Base-by-base conservation (phyloP, 1,140 invertebrate species). In the Lanistes nyassanus region DNA sequence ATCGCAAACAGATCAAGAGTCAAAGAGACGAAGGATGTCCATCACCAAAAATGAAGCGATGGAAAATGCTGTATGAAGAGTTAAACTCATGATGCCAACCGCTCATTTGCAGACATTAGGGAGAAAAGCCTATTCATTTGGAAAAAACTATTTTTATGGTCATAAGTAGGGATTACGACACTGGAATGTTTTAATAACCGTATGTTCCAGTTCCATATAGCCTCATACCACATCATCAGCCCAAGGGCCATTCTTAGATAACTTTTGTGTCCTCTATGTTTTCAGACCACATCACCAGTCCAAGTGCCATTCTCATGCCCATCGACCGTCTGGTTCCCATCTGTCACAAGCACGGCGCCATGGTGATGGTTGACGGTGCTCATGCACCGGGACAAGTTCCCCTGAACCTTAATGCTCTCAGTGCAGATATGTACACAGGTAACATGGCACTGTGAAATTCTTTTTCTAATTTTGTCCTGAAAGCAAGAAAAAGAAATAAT, bases 361-460 rank as follows among this genome's bases (percentile, higher is more conserved):
- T 85, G 58, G 78, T 78, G 26, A 39, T 84, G 21, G 69, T 86
- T 53, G 85, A 86, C 76, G 84, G 83, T 6, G 85, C 85, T 19
- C 85, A 86, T 55, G 60, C 68, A 26, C 81, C 84, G n/a, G 85
- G 85, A 19, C 83, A 84, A 9, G n/a, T 86, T 19, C 73, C 70
- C 3, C 62, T 84, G 2, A 76, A 83, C 73, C 47, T 86, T 67
- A 69, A 80, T 19, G 81, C 82, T 16, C 74, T 85, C 4, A 78
- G 80, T 11, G 84, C 82, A 13, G 85, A 86, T 65, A 80, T 82
- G 60, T 85, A 81, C 55, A 81, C 82, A 51, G 83, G 85, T 86
- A 79, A 42, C 9, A 47, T 13, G 9, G 9, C 1, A 47, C 42
- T 47, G 1, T 6, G 2, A 47, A 47, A 13, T 47, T 47, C 42